These are phyloP conservation scores for Gallinago solitaria DNA, from an alignment of 2,797 vertebrate genomes.

Conservation along the genomic window DNA sequence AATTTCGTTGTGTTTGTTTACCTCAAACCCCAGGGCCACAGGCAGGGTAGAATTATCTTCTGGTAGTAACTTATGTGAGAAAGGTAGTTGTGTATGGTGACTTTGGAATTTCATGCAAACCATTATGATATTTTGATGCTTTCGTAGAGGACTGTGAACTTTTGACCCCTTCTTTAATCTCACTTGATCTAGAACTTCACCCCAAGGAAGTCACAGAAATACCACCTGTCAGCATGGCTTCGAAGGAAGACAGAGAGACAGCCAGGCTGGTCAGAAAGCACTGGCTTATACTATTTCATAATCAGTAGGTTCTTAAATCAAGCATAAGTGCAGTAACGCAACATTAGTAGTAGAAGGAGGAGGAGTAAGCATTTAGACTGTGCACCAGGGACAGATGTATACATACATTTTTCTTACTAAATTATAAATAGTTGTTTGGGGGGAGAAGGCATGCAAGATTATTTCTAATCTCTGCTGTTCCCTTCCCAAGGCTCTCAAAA, in stretches of 20 bases:
- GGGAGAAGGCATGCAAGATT: neutral
- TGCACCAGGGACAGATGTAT: neutral
- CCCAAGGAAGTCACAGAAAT: slow-evolving; percentile 11
- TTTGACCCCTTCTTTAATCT: slow-evolving; percentile 17
- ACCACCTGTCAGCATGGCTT: slow-evolving; percentile 12
- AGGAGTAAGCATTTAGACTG: neutral
- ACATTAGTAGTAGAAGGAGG: neutral
- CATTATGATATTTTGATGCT: neutral
- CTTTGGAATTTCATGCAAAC: neutral
- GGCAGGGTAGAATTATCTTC: neutral
- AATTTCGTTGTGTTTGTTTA: neutral
- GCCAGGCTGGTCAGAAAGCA: neutral
- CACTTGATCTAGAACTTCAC: neutral
- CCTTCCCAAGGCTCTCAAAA: neutral
- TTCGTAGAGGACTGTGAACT: neutral
- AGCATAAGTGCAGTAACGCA: neutral
- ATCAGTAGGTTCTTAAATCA: neutral
- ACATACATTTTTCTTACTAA: neutral
- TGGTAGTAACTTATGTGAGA: neutral
- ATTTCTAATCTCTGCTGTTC: neutral
- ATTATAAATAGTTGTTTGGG: neutral
- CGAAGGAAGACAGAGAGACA: neutral
- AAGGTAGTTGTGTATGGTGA: neutral
- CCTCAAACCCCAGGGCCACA: neutral
- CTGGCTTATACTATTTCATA: neutral